These are phyloP conservation scores for Blastobasis adustella DNA, from an alignment of 2,888 invertebrate genomes.

Conservation along the genomic window DNA sequence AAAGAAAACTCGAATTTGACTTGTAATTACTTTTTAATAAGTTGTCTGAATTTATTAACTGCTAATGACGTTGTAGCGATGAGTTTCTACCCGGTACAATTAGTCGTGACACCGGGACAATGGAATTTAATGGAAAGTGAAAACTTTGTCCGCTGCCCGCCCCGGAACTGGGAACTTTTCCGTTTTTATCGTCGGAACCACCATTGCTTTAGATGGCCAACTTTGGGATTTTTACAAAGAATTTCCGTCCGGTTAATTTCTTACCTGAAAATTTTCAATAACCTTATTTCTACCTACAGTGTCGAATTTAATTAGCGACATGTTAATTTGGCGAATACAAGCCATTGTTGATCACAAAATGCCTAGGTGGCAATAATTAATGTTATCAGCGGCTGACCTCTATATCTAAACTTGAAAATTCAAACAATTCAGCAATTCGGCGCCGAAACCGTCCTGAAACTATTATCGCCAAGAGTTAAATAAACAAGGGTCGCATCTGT, in stretches of 20 bases:
- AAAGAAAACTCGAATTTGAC: constrained; percentile 11
- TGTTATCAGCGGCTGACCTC: too few species aligned
- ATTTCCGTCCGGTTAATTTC: too few species aligned
- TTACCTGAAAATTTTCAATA: too few species aligned
- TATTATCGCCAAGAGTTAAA: not conserved
- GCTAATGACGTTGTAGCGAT: constrained; percentile 19
- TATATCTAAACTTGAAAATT: too few species aligned
- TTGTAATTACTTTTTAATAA: constrained; percentile 24
- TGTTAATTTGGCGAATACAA: too few species aligned
- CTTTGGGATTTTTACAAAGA: constrained; percentile 7
- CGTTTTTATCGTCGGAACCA: constrained; percentile 17
- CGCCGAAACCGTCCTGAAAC: not conserved
- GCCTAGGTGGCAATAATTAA: too few species aligned
- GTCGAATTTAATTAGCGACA: too few species aligned
- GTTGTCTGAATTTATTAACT: constrained; percentile 20
- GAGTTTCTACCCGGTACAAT: constrained; percentile 12
- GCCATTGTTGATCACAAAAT: too few species aligned
- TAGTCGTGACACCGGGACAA: constrained; percentile 22
- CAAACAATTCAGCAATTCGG: not conserved
- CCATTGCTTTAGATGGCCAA: constrained; percentile 3
- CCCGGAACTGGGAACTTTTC: constrained; percentile 15
- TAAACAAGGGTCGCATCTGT: constrained; percentile 7
- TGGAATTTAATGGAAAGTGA: constrained; percentile 30
- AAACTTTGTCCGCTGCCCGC: constrained; percentile 15
- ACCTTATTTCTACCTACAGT: too few species aligned